phyloP scores from a whole-genome alignment of 2,113 vertebrate species.

The Hippocampus guttulatus region DNA sequence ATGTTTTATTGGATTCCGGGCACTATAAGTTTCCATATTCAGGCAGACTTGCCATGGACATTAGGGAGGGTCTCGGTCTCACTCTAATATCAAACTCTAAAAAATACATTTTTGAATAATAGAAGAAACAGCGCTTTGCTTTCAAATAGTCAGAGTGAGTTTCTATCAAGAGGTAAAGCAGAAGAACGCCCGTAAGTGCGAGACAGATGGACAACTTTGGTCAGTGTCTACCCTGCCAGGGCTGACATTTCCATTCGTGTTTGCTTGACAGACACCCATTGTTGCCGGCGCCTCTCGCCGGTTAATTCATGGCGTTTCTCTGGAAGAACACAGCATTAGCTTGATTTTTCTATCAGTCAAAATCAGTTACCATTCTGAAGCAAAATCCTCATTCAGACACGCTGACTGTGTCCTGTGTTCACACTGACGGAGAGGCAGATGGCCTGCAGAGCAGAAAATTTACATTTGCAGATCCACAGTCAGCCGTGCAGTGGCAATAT shows the following conservation, averaged over 20 bases:
- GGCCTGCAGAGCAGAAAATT: not conserved
- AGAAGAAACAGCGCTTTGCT: conserved; percentile 64
- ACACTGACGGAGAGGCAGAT: not conserved
- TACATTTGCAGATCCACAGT: not conserved
- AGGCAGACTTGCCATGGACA: conserved; percentile 43
- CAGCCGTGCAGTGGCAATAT: not conserved
- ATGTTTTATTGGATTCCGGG: conserved; percentile 65
- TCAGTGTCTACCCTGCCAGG: conserved; percentile 66
- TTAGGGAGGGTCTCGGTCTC: conserved; percentile 44
- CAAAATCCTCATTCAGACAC: conserved; percentile 23
- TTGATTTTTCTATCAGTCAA: conserved; percentile 68
- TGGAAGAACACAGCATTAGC: conserved; percentile 45
- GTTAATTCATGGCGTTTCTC: conserved; percentile 66
- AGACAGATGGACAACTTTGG: conserved; percentile 65
- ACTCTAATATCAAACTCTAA: conserved; percentile 65
- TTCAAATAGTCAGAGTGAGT: conserved; percentile 71
- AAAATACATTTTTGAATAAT: conserved; percentile 71
- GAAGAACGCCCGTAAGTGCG: conserved; percentile 30
- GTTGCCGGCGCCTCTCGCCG: conserved; percentile 63
- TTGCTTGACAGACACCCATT: conserved; percentile 73
- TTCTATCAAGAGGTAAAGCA: conserved; percentile 66
- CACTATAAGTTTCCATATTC: conserved; percentile 37
- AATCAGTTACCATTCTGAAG: conserved; percentile 33
- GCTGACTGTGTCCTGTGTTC: conserved; percentile 19
- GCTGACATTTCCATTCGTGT: conserved; percentile 75